Conservation (phyloP, 2,113 vertebrate genomes). For the Dasyurus viverrinus region DNA sequence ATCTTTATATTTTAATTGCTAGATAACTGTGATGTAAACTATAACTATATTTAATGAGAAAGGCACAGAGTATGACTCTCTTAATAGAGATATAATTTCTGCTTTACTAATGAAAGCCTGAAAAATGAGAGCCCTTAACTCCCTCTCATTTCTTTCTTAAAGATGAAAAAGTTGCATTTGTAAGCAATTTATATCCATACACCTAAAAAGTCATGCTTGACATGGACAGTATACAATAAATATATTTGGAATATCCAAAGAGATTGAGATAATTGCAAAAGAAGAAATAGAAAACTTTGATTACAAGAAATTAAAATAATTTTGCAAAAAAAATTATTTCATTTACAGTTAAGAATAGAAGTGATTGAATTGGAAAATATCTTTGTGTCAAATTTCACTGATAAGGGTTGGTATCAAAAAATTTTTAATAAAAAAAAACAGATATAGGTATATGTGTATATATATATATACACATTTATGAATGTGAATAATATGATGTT, state of each 20-base stretch:
- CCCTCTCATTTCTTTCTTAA: not conserved
- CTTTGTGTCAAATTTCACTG: not conserved
- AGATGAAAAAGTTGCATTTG: not conserved
- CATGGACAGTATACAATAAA: not conserved
- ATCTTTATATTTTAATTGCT: slow-evolving; percentile 4
- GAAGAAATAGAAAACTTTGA: not conserved
- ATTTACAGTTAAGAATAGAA: not conserved
- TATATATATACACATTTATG: no score
- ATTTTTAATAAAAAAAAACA: not conserved
- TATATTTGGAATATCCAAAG: not conserved
- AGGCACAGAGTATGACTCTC: not conserved
- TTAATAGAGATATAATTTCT: not conserved
- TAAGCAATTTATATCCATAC: not conserved
- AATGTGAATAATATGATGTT: no score
- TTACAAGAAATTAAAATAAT: not conserved
- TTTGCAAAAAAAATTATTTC: not conserved
- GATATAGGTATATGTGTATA: no score
- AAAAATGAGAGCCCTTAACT: not conserved
- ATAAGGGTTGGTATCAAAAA: not conserved
- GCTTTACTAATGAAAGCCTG: not conserved
- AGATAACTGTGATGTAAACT: not conserved
- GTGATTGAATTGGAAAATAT: not conserved
- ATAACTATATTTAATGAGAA: slow-evolving; percentile 1
- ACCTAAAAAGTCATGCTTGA: no score
- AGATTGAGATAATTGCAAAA: not conserved